Base-by-base conservation (phyloP, 2,797 vertebrate species). In the Rhadinocentrus ornatus region DNA sequence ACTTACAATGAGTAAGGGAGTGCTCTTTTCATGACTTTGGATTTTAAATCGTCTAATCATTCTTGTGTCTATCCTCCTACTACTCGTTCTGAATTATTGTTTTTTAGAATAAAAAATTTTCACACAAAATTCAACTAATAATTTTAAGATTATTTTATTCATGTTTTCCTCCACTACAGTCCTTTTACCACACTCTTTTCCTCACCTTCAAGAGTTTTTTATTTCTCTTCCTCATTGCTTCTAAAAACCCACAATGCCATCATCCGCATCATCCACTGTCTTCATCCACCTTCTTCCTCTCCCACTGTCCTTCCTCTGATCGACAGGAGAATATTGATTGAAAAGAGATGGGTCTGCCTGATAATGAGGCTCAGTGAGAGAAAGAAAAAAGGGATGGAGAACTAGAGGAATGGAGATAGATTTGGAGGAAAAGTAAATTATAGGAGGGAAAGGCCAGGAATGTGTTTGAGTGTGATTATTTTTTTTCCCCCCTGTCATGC, bases 271-370 rank as follows among this genome's bases (percentile, higher is more conserved):
- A 27, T 58, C 60, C 54, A 39, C 46, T 27, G 12, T 63, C 65
- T 31, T 22, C 26, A 39, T 59, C 53, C 31, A 10, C 7, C 15
- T 26, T 44, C 41, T 66, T 58, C 62, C 50, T 60, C 61, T 63
- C 12, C 46, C 3, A 8, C 48, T 85, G 70, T 41, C 58, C 27
- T 70, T 39, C 18, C 62, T 63, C 76, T 91, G 85, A 88, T 87
- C 74, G 79, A 90, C 90, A 78, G 81, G 66, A 74, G 69, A 73
- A 88, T 93, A 92, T 90, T 58, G 92, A 93, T 86, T 79, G 54
- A 56, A 71, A 63, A 75, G 86, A 85, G 89, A 89, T 86, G 80
- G 84, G 66, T 63, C 55, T 61, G 82, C 72, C 77, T 86, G 92
- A 90, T 90, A 91, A 89, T 88, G 86, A 90, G 77, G 80, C 73